These are phyloP conservation scores for Panthera tigris DNA, from an alignment of 2,113 vertebrate species.

Conservation along the genomic window DNA sequence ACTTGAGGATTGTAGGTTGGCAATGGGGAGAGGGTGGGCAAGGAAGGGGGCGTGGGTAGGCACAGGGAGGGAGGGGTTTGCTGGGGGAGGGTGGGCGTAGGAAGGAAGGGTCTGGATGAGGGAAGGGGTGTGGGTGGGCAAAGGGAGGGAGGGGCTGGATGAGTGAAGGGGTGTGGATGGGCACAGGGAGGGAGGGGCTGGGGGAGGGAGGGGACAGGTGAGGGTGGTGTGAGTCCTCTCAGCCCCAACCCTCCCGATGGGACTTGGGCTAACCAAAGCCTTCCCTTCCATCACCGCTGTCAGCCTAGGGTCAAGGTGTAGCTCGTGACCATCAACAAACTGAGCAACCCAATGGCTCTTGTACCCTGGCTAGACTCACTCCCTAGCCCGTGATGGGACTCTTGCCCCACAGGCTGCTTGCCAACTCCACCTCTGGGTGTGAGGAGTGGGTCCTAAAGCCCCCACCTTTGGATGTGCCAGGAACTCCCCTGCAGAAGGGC, in stretches of 20 bases:
- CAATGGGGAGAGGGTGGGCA: background rate
- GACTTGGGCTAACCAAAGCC: background rate
- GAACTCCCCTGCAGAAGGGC: background rate
- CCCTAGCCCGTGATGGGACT: background rate
- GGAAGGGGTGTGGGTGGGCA: background rate
- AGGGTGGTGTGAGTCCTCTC: background rate
- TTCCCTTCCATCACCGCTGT: background rate
- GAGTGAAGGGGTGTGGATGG: too few relatives aligned
- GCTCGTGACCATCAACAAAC: background rate
- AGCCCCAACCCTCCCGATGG: background rate
- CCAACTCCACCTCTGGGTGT: background rate
- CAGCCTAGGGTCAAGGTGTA: background rate
- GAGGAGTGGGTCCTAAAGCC: background rate
- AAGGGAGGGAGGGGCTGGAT: background rate
- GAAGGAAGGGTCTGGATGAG: too few relatives aligned
- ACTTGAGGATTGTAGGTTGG: background rate
- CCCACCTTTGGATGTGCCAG: fast-evolving
- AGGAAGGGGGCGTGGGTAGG: too few relatives aligned
- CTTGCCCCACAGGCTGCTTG: background rate
- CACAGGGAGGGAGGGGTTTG: too few relatives aligned
- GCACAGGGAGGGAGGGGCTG: background rate
- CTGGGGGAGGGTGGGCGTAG: background rate
- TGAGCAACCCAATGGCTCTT: background rate
- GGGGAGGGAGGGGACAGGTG: too few relatives aligned
- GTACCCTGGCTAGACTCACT: background rate